Evolutionary conservation across 2,888 invertebrate genomes (phyloP).

Genomic region (Caenorhabditis parvicauda): DNA sequence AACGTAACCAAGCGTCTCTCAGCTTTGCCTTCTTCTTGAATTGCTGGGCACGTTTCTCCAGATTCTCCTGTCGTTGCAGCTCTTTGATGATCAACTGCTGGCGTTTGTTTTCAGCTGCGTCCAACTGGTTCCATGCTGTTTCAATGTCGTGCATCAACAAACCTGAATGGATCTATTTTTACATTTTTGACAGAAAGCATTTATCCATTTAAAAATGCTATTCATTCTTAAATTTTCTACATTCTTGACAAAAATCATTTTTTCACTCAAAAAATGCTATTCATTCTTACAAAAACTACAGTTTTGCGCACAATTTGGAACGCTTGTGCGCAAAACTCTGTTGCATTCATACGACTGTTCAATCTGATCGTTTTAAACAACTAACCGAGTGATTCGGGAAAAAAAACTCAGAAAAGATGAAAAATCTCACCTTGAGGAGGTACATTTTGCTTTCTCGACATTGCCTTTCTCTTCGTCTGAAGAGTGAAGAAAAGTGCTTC

Average conservation of each 20-base stretch:
- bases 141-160: constrained; percentile 88
- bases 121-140: constrained; percentile 86
- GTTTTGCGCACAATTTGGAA: too few relatives aligned
- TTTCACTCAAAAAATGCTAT: too few relatives aligned
- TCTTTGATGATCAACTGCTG: constrained; percentile 90
- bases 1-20: constrained; percentile 91
- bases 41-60: constrained; percentile 91
- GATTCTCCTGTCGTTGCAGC: constrained; percentile 77
- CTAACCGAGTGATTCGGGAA: too few relatives aligned
- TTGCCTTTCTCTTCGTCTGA: constrained; percentile 90
- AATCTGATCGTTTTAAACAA: too few relatives aligned
- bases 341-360: too few relatives aligned
- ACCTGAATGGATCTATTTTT: constrained; percentile 60
- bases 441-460: constrained; percentile 68
- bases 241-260: too few relatives aligned
- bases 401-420: background rate
- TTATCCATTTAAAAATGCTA: too few relatives aligned
- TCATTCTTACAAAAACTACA: too few relatives aligned
- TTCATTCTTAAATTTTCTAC: too few relatives aligned
- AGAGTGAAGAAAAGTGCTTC: constrained; percentile 94
- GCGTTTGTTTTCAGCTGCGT: constrained; percentile 87
- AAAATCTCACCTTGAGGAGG: constrained; percentile 58
- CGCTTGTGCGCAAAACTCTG: too few relatives aligned
- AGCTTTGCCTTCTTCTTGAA: constrained; percentile 86
- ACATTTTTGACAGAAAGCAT: constrained; percentile 71